These are phyloP conservation scores for Cheirogaleus medius DNA, from an alignment of 2,113 vertebrate genomes.

Conservation along the genomic window DNA sequence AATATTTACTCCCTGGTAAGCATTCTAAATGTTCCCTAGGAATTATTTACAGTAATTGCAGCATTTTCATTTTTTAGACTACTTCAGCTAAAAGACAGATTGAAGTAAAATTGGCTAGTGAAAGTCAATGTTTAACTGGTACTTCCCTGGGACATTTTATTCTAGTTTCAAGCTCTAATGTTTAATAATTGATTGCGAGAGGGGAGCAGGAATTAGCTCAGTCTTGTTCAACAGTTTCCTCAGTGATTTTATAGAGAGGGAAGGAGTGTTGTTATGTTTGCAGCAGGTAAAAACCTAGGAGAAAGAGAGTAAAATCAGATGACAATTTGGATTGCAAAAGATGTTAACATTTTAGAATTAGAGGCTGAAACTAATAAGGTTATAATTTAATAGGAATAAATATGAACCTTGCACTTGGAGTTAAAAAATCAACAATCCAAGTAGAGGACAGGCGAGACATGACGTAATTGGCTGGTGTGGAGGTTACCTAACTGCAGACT, in stretches of 20 bases:
- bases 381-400: background rate
- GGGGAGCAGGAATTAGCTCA: background rate
- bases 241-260: background rate
- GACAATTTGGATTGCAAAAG: background rate
- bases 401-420: background rate
- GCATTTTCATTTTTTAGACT: background rate
- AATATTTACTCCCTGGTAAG: background rate
- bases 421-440: background rate
- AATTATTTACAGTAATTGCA: background rate
- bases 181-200: background rate
- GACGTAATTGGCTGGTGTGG: background rate
- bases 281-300: background rate
- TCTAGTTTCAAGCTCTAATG: background rate
- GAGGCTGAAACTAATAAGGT: background rate
- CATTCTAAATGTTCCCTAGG: background rate
- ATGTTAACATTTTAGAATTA: background rate
- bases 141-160: background rate
- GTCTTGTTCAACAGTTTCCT: background rate
- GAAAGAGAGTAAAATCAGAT: background rate
- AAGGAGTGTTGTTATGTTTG: background rate
- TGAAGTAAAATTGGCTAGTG: background rate
- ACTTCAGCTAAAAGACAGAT: background rate
- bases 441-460: background rate
- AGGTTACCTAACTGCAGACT: background rate
- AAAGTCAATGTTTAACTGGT: slow-evolving; percentile 16